Percentiles rank a stretch among this genome's conserved stretches.
Evolutionary conservation across 2,113 vertebrate species (phyloP).

Genomic region (Dendropsophus ebraccatus): DNA sequence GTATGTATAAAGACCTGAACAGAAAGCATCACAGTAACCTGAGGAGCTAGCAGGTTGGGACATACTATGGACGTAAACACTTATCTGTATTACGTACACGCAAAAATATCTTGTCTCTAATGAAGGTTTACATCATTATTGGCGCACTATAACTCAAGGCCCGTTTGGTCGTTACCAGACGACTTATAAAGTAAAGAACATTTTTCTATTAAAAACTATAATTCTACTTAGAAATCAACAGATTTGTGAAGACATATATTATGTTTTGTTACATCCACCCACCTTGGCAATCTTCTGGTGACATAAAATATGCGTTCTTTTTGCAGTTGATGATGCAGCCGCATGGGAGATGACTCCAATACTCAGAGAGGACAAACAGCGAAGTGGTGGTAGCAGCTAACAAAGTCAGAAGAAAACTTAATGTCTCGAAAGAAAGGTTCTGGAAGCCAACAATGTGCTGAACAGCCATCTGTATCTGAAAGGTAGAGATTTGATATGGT

Average conservation of each 20-base stretch:
- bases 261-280: slow-evolving; percentile 59
- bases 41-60: too few relatives aligned
- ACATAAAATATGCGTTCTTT: slow-evolving; percentile 62
- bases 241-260: neutral
- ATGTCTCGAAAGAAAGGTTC: slow-evolving; percentile 79
- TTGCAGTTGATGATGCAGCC: slow-evolving; percentile 95
- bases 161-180: too few relatives aligned
- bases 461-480: slow-evolving; percentile 85
- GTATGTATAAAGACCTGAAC: too few relatives aligned
- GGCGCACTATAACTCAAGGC: too few relatives aligned
- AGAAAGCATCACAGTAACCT: too few relatives aligned
- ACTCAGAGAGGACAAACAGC: slow-evolving; percentile 88
- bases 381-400: slow-evolving; percentile 87
- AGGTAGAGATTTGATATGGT: slow-evolving; percentile 60
- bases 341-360: slow-evolving; percentile 92
- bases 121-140: too few relatives aligned
- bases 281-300: slow-evolving; percentile 71
- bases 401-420: slow-evolving; percentile 89
- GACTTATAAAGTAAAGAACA: too few relatives aligned
- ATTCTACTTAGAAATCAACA: neutral
- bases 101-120: too few relatives aligned
- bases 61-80: too few relatives aligned
- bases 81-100: too few relatives aligned
- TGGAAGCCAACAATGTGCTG: slow-evolving; percentile 78
- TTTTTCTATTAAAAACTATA: too few relatives aligned